Evolutionary conservation across 2,113 vertebrate species (phyloP).

Genomic region (Natator depressus): DNA sequence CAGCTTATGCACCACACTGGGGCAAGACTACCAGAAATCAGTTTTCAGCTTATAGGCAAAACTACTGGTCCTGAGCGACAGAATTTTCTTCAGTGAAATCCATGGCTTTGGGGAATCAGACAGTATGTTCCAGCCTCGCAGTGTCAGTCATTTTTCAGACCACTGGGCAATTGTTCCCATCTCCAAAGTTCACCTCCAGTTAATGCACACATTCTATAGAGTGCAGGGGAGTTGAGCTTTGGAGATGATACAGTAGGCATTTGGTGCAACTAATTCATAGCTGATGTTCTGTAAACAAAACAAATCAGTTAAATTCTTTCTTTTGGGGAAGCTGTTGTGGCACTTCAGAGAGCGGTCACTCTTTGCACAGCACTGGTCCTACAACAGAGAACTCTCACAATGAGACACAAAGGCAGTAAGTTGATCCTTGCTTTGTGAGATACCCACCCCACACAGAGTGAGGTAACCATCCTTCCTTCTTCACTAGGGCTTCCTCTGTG

Average conservation of each 20-base stretch:
- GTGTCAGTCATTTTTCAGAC: not conserved
- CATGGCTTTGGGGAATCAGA: not conserved
- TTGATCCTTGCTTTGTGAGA: rapidly evolving
- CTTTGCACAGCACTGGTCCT: not conserved
- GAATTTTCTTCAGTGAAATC: not conserved
- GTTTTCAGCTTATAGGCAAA: not conserved
- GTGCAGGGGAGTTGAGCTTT: not conserved
- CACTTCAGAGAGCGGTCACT: not conserved
- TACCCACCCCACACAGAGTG: not conserved
- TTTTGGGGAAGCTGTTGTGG: not conserved
- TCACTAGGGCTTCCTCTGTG: not conserved
- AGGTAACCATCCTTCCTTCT: not conserved
- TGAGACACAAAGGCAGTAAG: not conserved
- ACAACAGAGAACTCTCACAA: not conserved
- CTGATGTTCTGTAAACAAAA: not conserved
- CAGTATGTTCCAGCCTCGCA: rapidly evolving
- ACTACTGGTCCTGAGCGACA: rapidly evolving
- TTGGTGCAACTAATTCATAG: not conserved
- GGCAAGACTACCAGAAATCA: not conserved
- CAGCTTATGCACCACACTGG: not conserved
- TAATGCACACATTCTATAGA: not conserved
- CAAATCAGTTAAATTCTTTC: not conserved
- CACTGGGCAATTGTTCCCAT: not conserved
- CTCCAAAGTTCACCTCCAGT: not conserved
- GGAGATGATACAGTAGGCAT: not conserved